Conservation (phyloP, 2,797 vertebrate genomes). For the Eospalax fontanierii region DNA sequence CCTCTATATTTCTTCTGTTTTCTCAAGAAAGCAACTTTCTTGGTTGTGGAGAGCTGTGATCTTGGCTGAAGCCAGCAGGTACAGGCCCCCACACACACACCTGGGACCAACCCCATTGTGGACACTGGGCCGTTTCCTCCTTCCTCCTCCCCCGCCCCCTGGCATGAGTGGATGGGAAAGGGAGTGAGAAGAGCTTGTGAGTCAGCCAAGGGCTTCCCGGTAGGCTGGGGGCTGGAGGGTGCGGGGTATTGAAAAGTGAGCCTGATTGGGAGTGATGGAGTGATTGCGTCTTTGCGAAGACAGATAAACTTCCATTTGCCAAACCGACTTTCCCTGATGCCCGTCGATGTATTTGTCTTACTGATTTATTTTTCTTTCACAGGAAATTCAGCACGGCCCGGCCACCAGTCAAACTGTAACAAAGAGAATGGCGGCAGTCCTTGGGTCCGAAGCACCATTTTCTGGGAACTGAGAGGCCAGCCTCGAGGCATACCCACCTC, state of each 20-base stretch:
- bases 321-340: not conserved
- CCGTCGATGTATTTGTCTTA: not conserved
- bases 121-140: not conserved
- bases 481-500: no score
- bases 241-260: not conserved
- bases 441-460: not conserved
- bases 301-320: not conserved
- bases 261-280: not conserved
- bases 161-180: not conserved
- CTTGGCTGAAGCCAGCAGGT: not conserved
- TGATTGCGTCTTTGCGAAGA: not conserved
- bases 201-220: no score
- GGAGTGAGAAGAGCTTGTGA: not conserved
- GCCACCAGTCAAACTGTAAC: not conserved
- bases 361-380: not conserved
- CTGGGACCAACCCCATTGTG: not conserved
- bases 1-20: not conserved
- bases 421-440: not conserved
- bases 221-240: fast-evolving
- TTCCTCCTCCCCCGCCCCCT: not conserved
- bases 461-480: conserved; percentile 2
- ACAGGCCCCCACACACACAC: no score
- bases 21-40: not conserved
- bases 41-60: not conserved
- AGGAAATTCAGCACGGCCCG: not conserved